phyloP scores from a whole-genome alignment of 2,797 vertebrate genomes.

The Rallus crepitans region DNA sequence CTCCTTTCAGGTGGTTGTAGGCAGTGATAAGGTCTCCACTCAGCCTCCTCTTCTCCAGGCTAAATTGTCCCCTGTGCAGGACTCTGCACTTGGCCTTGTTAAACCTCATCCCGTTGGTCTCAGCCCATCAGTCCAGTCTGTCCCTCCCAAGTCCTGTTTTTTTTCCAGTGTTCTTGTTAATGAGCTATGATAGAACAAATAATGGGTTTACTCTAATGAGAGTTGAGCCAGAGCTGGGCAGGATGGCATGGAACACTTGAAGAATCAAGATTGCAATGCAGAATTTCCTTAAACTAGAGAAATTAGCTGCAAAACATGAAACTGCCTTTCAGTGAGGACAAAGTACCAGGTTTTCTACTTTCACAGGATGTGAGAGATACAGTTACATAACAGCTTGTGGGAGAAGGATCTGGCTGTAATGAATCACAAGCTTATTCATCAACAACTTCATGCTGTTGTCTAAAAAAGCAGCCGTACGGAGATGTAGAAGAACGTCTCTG shows the following conservation, averaged over 20 bases:
- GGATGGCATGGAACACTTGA: neutral
- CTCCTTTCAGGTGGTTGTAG: too few species aligned
- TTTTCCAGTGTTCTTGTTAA: neutral
- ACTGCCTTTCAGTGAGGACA: conserved; percentile 11
- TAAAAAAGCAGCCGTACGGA: conserved; percentile 38
- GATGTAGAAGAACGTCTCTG: neutral
- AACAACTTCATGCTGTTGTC: conserved; percentile 18
- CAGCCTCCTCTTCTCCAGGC: too few species aligned
- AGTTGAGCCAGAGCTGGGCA: neutral
- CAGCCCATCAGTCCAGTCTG: too few species aligned
- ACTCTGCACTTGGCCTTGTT: too few species aligned
- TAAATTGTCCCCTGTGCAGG: too few species aligned
- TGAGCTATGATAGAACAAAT: neutral
- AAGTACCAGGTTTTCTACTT: conserved; percentile 12
- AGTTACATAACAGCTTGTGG: conserved; percentile 63
- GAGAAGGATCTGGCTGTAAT: conserved; percentile 42
- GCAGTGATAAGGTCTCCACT: too few species aligned
- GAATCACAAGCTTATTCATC: conserved; percentile 68
- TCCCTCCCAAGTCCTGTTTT: neutral
- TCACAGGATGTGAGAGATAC: conserved; percentile 34
- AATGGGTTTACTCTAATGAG: neutral
- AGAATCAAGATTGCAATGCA: neutral
- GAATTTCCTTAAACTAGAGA: neutral
- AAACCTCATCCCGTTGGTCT: too few species aligned
- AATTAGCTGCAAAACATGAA: neutral